Percentiles rank a stretch among this genome's conserved stretches.
These are phyloP conservation scores for Berghia stephanieae DNA, from an alignment of 1,140 invertebrate species.

Conservation along the genomic window DNA sequence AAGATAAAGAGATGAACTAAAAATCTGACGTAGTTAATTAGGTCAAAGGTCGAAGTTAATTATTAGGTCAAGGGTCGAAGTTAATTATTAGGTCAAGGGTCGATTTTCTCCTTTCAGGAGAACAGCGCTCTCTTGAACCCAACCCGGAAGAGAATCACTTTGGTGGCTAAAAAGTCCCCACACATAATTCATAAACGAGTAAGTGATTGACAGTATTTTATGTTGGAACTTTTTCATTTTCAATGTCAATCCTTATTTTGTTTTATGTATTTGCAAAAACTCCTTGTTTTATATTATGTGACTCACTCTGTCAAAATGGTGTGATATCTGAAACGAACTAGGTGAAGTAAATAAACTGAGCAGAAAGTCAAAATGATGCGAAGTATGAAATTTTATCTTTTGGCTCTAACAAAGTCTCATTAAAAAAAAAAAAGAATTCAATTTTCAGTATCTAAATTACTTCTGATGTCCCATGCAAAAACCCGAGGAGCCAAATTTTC, in stretches of 20 bases:
- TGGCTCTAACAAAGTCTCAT: too few species aligned
- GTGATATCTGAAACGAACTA: too few species aligned
- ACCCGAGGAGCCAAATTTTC: too few species aligned
- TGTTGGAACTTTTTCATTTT: background rate
- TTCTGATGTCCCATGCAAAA: too few species aligned
- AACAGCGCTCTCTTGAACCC: conserved; percentile 42
- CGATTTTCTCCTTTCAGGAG: conserved; percentile 29
- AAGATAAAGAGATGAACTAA: background rate
- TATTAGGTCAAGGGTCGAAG: background rate
- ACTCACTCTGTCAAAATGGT: too few species aligned
- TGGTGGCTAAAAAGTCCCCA: conserved; percentile 63
- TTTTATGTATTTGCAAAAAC: background rate
- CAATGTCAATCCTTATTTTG: background rate
- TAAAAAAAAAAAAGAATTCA: too few species aligned
- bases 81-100: too few species aligned
- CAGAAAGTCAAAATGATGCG: too few species aligned
- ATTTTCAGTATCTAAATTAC: too few species aligned
- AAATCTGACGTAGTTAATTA: conserved; percentile 1
- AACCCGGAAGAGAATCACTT: conserved; percentile 46
- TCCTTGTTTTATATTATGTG: background rate
- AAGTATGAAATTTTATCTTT: too few species aligned
- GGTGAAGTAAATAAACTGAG: too few species aligned
- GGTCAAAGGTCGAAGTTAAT: background rate
- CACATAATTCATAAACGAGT: conserved; percentile 53
- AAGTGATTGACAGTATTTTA: conserved; percentile 28